These are phyloP conservation scores for Centropyge bicolor DNA, from an alignment of 2,797 vertebrate species.

Conservation along the genomic window DNA sequence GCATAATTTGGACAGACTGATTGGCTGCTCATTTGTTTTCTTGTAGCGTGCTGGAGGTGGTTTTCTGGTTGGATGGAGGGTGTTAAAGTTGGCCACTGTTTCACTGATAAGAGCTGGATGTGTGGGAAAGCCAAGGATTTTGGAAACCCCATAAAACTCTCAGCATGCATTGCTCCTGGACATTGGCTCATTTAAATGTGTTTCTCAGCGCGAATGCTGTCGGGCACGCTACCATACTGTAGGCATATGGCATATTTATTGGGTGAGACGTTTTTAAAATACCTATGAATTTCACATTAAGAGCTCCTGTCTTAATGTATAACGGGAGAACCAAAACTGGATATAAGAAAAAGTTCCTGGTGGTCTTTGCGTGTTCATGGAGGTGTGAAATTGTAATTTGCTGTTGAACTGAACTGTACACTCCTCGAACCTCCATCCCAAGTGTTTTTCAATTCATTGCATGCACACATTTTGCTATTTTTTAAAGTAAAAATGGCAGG, in stretches of 20 bases:
- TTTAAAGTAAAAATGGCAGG: not conserved
- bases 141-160: conserved; percentile 52
- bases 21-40: conserved; percentile 70
- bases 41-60: conserved; percentile 51
- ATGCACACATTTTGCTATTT: conserved; percentile 18
- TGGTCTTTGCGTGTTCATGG: conserved; percentile 61
- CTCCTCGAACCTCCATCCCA: not conserved
- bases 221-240: conserved; percentile 17
- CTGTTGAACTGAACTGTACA: conserved; percentile 29
- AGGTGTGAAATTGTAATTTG: conserved; percentile 58
- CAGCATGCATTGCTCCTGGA: conserved; percentile 47
- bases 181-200: conserved; percentile 51
- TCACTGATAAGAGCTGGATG: conserved; percentile 65
- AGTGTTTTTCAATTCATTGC: conserved; percentile 28
- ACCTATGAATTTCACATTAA: conserved; percentile 42
- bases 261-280: conserved; percentile 56
- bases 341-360: conserved; percentile 27
- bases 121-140: conserved; percentile 46
- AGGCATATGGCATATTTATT: conserved; percentile 60
- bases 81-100: conserved; percentile 60
- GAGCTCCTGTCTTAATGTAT: conserved; percentile 29
- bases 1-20: conserved; percentile 59
- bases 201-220: conserved; percentile 23
- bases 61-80: conserved; percentile 56
- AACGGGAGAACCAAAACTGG: conserved; percentile 26